phyloP scores from a whole-genome alignment of 2,113 vertebrate genomes.

The Forbesichthys papilliferus region DNA sequence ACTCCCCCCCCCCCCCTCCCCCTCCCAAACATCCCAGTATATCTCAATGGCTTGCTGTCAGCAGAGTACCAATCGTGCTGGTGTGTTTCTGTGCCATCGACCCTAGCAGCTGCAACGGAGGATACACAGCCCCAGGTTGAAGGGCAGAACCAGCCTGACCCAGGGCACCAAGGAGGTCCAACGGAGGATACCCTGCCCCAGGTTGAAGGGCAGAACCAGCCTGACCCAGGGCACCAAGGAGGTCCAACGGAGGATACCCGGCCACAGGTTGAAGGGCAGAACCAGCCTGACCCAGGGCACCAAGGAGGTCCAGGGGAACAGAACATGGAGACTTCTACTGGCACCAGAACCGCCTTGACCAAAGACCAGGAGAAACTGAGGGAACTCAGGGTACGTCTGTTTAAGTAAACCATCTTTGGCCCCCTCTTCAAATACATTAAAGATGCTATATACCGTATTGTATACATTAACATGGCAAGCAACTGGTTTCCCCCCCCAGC shows the following conservation, averaged over 20 bases:
- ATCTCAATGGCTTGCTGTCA: neutral
- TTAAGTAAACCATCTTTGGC: neutral
- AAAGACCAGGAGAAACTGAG: conserved; percentile 56
- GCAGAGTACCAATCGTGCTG: neutral
- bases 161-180: conserved; percentile 37
- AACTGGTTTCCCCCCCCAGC: too few relatives aligned
- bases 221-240: conserved; percentile 30
- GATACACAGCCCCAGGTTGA: conserved; percentile 60
- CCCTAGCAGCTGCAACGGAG: conserved; percentile 28
- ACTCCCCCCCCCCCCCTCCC: too few relatives aligned
- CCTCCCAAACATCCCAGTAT: too few relatives aligned
- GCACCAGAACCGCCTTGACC: conserved; percentile 34
- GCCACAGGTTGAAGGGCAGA: conserved; percentile 57
- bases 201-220: conserved; percentile 47
- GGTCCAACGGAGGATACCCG: conserved; percentile 38
- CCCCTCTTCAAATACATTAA: neutral
- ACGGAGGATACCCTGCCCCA: conserved; percentile 60
- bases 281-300: conserved; percentile 38
- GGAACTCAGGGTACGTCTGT: conserved; percentile 75
- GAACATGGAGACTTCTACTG: conserved; percentile 57
- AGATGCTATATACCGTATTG: too few relatives aligned
- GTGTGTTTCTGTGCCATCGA: neutral
- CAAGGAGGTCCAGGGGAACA: conserved; percentile 47
- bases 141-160: conserved; percentile 50
- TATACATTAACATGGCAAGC: too few relatives aligned